Conservation (phyloP, 64 coral and sea anemone genomes). For the Montipora efflorescens region DNA sequence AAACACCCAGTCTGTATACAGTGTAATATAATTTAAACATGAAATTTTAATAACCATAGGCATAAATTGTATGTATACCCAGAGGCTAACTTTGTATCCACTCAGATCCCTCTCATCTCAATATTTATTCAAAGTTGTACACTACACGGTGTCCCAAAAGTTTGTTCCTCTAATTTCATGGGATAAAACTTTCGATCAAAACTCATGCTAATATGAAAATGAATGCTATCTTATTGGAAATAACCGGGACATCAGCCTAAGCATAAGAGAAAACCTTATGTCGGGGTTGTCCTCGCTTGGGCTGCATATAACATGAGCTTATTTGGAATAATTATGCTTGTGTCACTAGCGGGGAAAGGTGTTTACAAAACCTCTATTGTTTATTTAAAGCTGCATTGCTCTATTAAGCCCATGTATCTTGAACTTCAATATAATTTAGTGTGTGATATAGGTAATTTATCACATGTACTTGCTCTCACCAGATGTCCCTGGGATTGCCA, state of each 20-base stretch:
- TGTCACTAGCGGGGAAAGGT: too few species aligned
- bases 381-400: slow-evolving; percentile 5
- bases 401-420: slow-evolving; percentile 1
- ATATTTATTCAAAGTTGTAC: slow-evolving; percentile 7
- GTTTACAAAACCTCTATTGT: not conserved
- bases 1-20: too few species aligned
- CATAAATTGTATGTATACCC: not conserved
- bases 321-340: too few species aligned
- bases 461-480: not conserved
- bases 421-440: not conserved
- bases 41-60: not conserved
- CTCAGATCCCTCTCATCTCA: not conserved
- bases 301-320: not conserved
- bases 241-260: not conserved
- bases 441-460: not conserved
- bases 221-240: not conserved
- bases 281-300: not conserved
- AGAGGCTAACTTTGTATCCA: not conserved
- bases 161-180: too few species aligned
- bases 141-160: not conserved
- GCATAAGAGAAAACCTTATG: not conserved
- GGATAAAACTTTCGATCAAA: not conserved
- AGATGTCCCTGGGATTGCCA: not conserved
- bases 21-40: too few species aligned
- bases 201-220: slow-evolving; percentile 2